Evolutionary conservation across 2,888 invertebrate species (phyloP).

Genomic region (Listrodromus nycthemerus): DNA sequence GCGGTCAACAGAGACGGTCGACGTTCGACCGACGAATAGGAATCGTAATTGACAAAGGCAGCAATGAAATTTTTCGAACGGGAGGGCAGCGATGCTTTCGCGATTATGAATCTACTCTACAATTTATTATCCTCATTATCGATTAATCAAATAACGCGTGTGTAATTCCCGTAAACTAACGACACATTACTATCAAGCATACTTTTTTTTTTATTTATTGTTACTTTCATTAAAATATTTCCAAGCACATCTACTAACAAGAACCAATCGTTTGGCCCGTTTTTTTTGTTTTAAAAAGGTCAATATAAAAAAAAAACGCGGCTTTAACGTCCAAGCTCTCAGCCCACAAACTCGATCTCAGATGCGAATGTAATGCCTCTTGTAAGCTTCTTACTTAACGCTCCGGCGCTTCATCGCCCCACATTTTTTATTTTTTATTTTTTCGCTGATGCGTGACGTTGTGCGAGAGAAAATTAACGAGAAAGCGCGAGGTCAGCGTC

Average conservation of each 20-base stretch:
- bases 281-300: conserved; percentile 48
- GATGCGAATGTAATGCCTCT: conserved; percentile 67
- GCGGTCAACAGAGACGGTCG: conserved; percentile 7
- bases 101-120: conserved; percentile 38
- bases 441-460: conserved; percentile 23
- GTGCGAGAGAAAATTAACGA: not conserved
- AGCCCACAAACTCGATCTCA: conserved; percentile 83
- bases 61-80: conserved; percentile 26
- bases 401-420: conserved; percentile 22
- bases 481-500: conserved; percentile 9
- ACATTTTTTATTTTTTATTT: conserved; percentile 20
- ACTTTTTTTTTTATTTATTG: not conserved
- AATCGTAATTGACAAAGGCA: conserved; percentile 30
- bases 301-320: conserved; percentile 59
- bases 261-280: conserved; percentile 30
- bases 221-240: not conserved
- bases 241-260: conserved; percentile 60
- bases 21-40: conserved; percentile 26
- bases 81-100: conserved; percentile 28
- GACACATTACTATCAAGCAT: conserved; percentile 54
- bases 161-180: conserved; percentile 52
- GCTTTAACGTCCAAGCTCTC: conserved; percentile 75
- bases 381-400: conserved; percentile 59
- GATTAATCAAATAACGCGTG: conserved; percentile 38
- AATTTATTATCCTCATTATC: conserved; percentile 51